These are phyloP conservation scores for Nematolebias whitei DNA, from an alignment of 2,113 vertebrate species.

Conservation along the genomic window DNA sequence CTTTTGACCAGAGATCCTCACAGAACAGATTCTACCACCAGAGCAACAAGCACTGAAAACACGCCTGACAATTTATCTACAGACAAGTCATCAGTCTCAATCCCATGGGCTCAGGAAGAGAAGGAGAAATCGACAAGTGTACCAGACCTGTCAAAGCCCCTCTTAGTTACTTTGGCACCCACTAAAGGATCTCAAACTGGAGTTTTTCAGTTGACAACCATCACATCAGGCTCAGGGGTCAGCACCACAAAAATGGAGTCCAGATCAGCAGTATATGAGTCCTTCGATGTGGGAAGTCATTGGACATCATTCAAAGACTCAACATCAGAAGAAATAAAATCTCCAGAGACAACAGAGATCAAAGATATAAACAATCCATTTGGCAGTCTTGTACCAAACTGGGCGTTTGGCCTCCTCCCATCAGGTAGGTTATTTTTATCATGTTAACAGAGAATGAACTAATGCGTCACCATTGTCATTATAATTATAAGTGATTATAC, in stretches of 20 bases:
- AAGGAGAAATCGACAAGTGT: constrained; percentile 34
- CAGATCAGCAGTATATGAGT: constrained; percentile 67
- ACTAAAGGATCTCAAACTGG: constrained; percentile 16
- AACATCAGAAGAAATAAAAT: constrained; percentile 46
- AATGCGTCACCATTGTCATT: constrained; percentile 22
- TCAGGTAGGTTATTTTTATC: constrained; percentile 65
- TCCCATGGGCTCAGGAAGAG: constrained; percentile 62
- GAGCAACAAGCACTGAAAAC: constrained; percentile 18
- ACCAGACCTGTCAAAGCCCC: not conserved
- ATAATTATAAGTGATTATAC: constrained; percentile 48
- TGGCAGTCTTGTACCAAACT: constrained; percentile 61
- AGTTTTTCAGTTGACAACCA: constrained; percentile 42
- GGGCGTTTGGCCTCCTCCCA: constrained; percentile 64
- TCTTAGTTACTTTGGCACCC: constrained; percentile 27
- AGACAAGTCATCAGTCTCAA: constrained; percentile 54
- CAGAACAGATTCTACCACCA: constrained; percentile 27
- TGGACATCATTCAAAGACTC: constrained; percentile 49
- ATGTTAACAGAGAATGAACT: constrained; percentile 14
- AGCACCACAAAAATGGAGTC: constrained; percentile 61
- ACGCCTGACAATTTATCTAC: constrained; percentile 19
- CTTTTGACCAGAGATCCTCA: constrained; percentile 30
- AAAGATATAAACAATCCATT: constrained; percentile 54
- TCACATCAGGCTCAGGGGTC: constrained; percentile 6
- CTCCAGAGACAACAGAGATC: constrained; percentile 22
- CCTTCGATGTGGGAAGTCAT: constrained; percentile 57